A percentile compares a stretch with the other conserved stretches of the same genome.
phyloP scores from a whole-genome alignment of 64 coral and sea anemone species.

The Pocillopora verrucosa region DNA sequence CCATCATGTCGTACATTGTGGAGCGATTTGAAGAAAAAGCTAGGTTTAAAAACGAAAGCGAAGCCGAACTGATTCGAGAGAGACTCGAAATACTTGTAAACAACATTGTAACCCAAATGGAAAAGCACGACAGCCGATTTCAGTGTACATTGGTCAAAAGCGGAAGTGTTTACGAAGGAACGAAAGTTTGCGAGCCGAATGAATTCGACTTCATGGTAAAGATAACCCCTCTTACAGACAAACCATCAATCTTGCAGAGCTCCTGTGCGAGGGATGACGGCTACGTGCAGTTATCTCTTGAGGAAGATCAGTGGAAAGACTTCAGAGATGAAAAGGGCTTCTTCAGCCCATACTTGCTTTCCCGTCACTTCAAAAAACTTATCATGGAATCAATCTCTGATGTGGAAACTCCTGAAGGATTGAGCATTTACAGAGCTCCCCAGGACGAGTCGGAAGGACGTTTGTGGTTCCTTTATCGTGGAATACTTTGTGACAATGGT shows the following conservation, averaged over 20 bases:
- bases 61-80: conserved; percentile 15
- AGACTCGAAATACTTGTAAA: background rate
- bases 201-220: conserved; percentile 44
- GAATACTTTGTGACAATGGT: too few relatives aligned
- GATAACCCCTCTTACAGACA: conserved; percentile 19
- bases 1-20: background rate
- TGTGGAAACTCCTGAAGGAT: conserved; percentile 3
- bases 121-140: conserved; percentile 22
- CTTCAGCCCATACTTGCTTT: conserved; percentile 17
- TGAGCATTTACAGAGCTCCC: background rate
- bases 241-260: background rate
- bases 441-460: background rate
- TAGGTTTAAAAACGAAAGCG: conserved; percentile 20
- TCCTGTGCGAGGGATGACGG: too few relatives aligned
- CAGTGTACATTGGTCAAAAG: conserved; percentile 15
- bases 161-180: conserved; percentile 49
- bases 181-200: conserved; percentile 14
- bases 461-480: background rate
- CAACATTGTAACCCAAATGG: background rate
- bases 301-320: background rate
- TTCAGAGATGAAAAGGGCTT: conserved; percentile 40
- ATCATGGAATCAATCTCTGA: background rate
- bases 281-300: background rate
- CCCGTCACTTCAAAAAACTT: conserved; percentile 14
- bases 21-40: background rate